phyloP scores from a whole-genome alignment of 2,888 invertebrate genomes.

The Stegophylla sp. region DNA sequence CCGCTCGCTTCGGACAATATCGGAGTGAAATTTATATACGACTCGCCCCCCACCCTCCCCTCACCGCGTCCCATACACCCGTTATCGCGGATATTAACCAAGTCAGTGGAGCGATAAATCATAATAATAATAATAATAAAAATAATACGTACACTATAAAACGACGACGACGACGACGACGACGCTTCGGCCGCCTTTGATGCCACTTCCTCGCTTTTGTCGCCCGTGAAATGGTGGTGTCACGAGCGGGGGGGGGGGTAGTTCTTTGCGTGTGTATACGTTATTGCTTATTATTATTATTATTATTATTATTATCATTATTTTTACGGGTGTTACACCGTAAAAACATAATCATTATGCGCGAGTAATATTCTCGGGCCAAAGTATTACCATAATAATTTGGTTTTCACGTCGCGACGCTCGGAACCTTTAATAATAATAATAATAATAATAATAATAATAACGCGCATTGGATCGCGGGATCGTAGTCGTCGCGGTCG shows the following conservation, averaged over 20 bases:
- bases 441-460: not conserved
- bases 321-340: not conserved
- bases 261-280: too few species aligned
- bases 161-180: not conserved
- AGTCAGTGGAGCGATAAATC: not conserved
- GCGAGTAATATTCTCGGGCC: conserved; percentile 16
- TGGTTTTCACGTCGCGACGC: conserved; percentile 25
- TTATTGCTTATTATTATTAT: not conserved
- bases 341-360: conserved; percentile 46
- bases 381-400: conserved; percentile 52
- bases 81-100: conserved; percentile 4
- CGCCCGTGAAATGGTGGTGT: not conserved
- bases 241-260: not conserved
- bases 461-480: not conserved
- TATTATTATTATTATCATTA: too few species aligned
- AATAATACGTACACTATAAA: not conserved
- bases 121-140: too few species aligned
- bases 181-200: too few species aligned
- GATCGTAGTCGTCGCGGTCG: not conserved
- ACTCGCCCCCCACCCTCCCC: too few species aligned
- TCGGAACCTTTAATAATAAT: conserved; percentile 28
- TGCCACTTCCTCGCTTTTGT: not conserved
- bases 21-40: conserved; percentile 3
- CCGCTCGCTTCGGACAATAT: not conserved
- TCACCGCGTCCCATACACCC: too few species aligned